Evolutionary conservation across 1,140 invertebrate genomes (phyloP).

Genomic region (Solenopsis invicta): DNA sequence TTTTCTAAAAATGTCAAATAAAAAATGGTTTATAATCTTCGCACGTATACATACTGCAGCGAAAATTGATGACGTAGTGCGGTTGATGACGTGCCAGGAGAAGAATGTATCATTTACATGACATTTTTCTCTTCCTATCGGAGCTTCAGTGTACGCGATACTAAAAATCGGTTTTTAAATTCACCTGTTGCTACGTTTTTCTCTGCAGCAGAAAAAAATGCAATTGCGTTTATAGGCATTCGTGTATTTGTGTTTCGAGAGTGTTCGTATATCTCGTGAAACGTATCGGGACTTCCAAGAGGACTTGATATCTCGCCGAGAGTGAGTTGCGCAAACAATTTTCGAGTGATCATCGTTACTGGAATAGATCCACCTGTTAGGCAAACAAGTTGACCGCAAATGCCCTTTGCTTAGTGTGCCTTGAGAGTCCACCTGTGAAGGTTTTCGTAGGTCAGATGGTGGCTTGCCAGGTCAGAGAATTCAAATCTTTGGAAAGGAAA

Average conservation of each 20-base stretch:
- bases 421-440: conserved; percentile 69
- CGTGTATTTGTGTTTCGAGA: conserved; percentile 30
- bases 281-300: conserved; percentile 37
- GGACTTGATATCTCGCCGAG: conserved; percentile 42
- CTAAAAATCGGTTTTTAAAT: conserved; percentile 54
- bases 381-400: conserved; percentile 72
- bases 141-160: background rate
- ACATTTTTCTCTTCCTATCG: conserved; percentile 15
- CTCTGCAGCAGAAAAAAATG: conserved; percentile 27
- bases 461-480: conserved; percentile 58
- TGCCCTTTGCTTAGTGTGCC: conserved; percentile 45
- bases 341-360: conserved; percentile 49
- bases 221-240: conserved; percentile 14
- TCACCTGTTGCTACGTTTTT: conserved; percentile 55
- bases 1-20: background rate
- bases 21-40: background rate
- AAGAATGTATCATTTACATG: conserved; percentile 21
- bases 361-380: conserved; percentile 73
- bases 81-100: background rate
- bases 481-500: conserved; percentile 62
- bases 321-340: conserved; percentile 70
- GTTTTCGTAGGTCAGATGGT: conserved; percentile 58
- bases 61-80: background rate
- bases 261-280: conserved; percentile 5
- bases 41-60: background rate